Evolutionary conservation across 2,797 vertebrate genomes (phyloP).

Genomic region (Poecilia picta): DNA sequence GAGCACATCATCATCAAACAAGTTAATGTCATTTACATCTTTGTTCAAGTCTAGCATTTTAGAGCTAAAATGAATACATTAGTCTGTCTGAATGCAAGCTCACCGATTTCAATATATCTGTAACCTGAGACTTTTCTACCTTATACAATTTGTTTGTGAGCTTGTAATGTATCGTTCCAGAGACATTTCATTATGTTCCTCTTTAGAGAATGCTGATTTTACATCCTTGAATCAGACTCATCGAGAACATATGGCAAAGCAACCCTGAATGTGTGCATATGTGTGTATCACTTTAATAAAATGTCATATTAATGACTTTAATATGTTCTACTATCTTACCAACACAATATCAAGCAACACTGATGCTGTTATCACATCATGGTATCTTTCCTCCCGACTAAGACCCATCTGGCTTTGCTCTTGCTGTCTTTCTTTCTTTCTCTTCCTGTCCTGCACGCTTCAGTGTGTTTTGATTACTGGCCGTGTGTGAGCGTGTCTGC

Average conservation of each 20-base stretch:
- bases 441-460: conserved; percentile 64
- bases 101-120: neutral
- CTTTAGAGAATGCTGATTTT: neutral
- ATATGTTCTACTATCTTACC: conserved; percentile 49
- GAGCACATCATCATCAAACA: neutral
- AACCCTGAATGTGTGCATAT: neutral
- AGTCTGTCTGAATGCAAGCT: neutral
- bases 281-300: conserved; percentile 37
- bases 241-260: conserved; percentile 8
- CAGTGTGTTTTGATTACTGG: conserved; percentile 70
- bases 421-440: conserved; percentile 18
- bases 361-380: conserved; percentile 41
- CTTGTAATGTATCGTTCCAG: neutral
- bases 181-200: neutral
- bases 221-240: conserved; percentile 8
- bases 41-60: neutral
- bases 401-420: conserved; percentile 44
- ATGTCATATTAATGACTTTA: conserved; percentile 21
- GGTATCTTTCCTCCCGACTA: conserved; percentile 33
- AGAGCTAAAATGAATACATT: neutral
- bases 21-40: neutral
- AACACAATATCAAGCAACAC: conserved; percentile 43
- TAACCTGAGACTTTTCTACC: neutral
- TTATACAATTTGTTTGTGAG: neutral
- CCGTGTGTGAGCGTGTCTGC: conserved; percentile 38